Conservation (phyloP, 2,113 vertebrate species). For the Phoenicopterus ruber region DNA sequence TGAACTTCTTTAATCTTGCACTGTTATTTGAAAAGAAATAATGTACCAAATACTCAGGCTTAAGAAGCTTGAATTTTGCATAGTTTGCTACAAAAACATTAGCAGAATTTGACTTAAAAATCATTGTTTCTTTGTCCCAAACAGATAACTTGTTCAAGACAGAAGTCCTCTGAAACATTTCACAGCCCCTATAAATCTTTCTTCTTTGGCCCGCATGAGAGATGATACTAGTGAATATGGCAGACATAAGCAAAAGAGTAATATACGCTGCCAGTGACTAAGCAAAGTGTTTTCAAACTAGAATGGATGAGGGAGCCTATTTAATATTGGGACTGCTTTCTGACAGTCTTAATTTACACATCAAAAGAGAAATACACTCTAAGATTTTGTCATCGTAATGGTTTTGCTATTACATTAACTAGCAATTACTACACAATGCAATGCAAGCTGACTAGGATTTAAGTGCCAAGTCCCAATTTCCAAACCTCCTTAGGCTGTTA, state of each 20-base stretch:
- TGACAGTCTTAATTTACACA: constrained; percentile 49
- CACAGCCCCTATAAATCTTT: neutral
- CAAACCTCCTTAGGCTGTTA: constrained; percentile 40
- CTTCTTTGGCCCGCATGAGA: neutral
- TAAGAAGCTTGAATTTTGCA: neutral
- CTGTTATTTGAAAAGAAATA: neutral
- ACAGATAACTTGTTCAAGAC: neutral
- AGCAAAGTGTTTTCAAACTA: constrained; percentile 29
- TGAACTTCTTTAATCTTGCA: neutral
- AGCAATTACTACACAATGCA: constrained; percentile 48
- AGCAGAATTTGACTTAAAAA: neutral
- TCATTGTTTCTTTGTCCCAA: neutral
- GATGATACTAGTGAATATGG: neutral
- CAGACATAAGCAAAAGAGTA: neutral
- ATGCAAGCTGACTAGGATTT: constrained; percentile 34
- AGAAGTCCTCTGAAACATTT: neutral
- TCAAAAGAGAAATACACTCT: constrained; percentile 30
- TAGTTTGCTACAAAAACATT: neutral
- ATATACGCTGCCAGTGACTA: neutral
- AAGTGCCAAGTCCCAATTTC: constrained; percentile 28
- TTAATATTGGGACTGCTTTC: constrained; percentile 6
- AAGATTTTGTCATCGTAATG: constrained; percentile 29
- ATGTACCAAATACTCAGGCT: neutral
- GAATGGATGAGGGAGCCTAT: neutral
- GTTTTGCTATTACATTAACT: constrained; percentile 43